Base-by-base conservation (phyloP, 2,797 vertebrate genomes). In the Poecile montanus region DNA sequence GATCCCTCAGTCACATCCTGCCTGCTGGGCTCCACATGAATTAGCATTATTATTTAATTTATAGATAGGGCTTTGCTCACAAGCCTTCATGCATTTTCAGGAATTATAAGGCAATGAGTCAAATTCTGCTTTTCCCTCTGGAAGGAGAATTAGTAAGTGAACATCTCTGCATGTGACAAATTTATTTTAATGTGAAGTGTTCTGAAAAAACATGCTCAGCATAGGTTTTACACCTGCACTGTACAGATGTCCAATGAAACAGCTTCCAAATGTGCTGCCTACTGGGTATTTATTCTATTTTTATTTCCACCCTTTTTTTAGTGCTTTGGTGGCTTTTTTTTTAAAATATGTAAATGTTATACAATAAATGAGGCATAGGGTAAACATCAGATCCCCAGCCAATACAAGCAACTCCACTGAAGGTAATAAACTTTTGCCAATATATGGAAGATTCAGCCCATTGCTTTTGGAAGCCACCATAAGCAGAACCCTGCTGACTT, bases 401-500 rank as follows among this genome's bases (percentile, higher is more conserved):
- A 74, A 26, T 29, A 71, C 47, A 50, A 93, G 76, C 15, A 77
- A 38, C 53, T 51, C 47, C 22, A 36, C 38, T 65, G 30, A 77
- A 88, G n/a, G 75, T 77, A 74, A 89, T 80, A 88, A 85, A 94
- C 42, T 60, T 85, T 71, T 83, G 65, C 72, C 86, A 87, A 5
- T 32, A 42, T 44, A 42, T 47, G 44, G 72, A 83, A 71, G 92
- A 95, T 77, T 73, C 81, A 87, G 78, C n/a, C 71, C 92, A 94
- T 95, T 87, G 40, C 75, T 61, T 89, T 75, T 70, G 74, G 68
- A 85, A 92, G 51, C 75, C 74, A 95, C 74, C 65, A 85, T 6
- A 40, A 71, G 61, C 65, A 87, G 57, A 92, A 23, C 60, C 95
- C 89, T 48, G 73, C 84, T 91, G 94, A 74, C 22, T 89, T 80